Evolutionary conservation across 2,888 invertebrate species (phyloP).

Genomic region (Capitulum mitella): DNA sequence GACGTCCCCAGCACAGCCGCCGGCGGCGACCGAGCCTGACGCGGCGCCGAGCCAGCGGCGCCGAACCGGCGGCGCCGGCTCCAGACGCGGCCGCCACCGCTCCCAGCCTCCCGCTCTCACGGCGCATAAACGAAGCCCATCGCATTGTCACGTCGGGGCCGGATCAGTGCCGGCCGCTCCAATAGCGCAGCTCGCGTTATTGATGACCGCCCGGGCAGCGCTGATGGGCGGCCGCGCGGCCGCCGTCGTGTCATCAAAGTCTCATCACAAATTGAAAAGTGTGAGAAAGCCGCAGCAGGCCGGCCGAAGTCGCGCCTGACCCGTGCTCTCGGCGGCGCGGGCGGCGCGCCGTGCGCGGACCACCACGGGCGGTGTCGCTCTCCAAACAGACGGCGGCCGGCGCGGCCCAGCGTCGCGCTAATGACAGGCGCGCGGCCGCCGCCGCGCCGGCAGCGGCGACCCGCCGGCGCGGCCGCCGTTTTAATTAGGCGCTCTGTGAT

Average conservation of each 20-base stretch:
- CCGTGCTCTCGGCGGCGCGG: not conserved
- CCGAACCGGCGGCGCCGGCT: too few species aligned
- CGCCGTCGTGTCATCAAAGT: not conserved
- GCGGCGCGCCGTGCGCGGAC: not conserved
- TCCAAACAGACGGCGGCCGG: not conserved
- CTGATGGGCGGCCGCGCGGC: not conserved
- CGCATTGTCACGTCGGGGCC: not conserved
- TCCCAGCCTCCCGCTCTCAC: too few species aligned
- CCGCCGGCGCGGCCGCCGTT: not conserved
- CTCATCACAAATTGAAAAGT: conserved; percentile 21
- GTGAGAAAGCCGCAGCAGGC: not conserved
- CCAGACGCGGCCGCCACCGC: too few species aligned
- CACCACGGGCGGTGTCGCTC: not conserved
- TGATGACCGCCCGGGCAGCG: not conserved
- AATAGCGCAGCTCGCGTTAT: not conserved
- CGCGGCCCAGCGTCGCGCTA: not conserved
- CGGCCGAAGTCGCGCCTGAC: not conserved
- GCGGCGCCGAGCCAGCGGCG: too few species aligned
- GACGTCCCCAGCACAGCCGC: too few species aligned
- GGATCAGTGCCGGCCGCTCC: not conserved
- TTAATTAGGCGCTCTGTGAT: conserved; percentile 15
- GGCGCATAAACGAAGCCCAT: not conserved
- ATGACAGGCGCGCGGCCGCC: not conserved
- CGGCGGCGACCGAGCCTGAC: too few species aligned
- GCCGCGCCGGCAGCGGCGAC: not conserved